phyloP scores from a whole-genome alignment of 2,797 vertebrate species.

The Philypnodon macrostomus region DNA sequence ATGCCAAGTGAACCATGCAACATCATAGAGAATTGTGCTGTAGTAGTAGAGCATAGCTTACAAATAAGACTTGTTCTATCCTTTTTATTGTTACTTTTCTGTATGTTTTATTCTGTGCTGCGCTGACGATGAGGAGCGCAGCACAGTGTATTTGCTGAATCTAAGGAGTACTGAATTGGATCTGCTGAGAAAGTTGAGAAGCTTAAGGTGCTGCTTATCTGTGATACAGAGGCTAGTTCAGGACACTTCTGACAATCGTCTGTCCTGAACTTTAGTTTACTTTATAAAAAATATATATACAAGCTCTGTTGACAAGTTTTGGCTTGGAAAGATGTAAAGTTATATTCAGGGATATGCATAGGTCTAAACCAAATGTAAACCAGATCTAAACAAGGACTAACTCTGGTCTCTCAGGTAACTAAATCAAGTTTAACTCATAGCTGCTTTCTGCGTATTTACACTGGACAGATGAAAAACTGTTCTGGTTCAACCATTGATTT shows the following conservation, averaged over 20 bases:
- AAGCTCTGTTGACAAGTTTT: conserved; percentile 8
- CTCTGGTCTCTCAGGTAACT: no score
- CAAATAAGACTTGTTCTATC: no score
- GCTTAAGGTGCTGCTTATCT: conserved; percentile 6
- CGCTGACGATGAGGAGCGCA: neutral
- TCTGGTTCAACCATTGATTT: no score
- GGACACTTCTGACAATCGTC: neutral
- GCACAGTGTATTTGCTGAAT: neutral
- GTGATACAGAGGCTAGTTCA: neutral
- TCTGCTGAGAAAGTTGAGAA: neutral
- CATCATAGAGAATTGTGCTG: no score
- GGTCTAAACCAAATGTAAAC: no score
- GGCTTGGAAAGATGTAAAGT: conserved; percentile 51
- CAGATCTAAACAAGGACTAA: no score
- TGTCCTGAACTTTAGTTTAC: neutral
- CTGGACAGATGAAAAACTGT: conserved; percentile 71
- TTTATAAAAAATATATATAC: neutral
- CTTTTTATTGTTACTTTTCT: no score
- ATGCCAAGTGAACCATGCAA: no score
- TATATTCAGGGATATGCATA: no score
- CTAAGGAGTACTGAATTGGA: neutral
- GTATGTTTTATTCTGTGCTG: no score
- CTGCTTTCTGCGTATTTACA: conserved; percentile 69
- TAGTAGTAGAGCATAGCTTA: no score
- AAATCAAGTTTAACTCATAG: conserved; percentile 58